Conservation (phyloP, 64 coral and sea anemone genomes). For the Montipora efflorescens region DNA sequence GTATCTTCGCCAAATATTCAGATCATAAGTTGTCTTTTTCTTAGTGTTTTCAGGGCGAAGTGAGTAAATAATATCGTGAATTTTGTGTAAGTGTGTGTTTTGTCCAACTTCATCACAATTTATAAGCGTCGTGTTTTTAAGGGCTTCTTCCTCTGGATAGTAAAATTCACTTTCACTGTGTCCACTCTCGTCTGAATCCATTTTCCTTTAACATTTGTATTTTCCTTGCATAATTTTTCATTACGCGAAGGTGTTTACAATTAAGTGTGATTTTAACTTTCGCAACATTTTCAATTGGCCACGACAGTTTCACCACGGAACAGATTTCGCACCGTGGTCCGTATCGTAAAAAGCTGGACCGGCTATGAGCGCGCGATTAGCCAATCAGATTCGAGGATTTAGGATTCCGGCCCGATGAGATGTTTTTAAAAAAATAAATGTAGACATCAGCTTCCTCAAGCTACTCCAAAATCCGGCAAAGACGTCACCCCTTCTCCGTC, state of each 20-base stretch:
- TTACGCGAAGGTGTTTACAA: not conserved
- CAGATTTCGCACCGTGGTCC: no score
- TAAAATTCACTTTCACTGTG: conserved; percentile 14
- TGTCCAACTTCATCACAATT: not conserved
- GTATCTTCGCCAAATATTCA: conserved; percentile 44
- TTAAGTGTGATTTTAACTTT: not conserved
- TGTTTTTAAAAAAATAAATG: no score
- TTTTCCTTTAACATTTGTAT: not conserved
- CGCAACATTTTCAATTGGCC: no score
- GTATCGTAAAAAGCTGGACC: no score
- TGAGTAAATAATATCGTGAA: conserved; percentile 1
- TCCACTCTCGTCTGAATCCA: not conserved
- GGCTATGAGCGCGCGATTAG: no score
- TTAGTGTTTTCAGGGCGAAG: conserved; percentile 26
- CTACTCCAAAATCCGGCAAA: no score
- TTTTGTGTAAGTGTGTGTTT: not conserved
- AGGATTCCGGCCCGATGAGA: no score
- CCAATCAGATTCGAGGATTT: no score
- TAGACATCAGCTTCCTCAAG: no score
- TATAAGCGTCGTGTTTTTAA: not conserved
- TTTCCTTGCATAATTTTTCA: not conserved
- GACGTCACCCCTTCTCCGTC: no score
- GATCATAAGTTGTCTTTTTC: conserved; percentile 52
- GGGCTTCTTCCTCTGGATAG: conserved; percentile 10
- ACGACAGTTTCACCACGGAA: no score